Evolutionary conservation across 2,888 invertebrate genomes (phyloP).

Genomic region (Monochamus alternatus): DNA sequence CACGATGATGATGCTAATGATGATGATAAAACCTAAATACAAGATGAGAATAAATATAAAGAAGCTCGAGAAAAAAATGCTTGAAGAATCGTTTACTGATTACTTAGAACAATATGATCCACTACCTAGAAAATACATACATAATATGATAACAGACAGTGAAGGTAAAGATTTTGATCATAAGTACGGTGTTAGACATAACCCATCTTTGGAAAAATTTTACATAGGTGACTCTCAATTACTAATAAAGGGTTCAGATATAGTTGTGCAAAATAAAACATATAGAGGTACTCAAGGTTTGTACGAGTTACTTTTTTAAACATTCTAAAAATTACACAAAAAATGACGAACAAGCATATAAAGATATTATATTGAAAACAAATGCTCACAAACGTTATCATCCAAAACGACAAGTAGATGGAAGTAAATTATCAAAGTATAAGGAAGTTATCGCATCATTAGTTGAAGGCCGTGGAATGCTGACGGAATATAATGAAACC

Average conservation of each 20-base stretch:
- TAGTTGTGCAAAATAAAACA: conserved; percentile 18
- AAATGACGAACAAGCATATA: background rate
- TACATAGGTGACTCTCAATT: conserved; percentile 19
- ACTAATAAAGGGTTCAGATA: conserved; percentile 7
- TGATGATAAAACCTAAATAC: background rate
- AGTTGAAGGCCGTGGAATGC: background rate
- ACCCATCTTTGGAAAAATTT: conserved; percentile 23
- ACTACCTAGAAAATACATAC: conserved; percentile 26
- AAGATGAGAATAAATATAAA: background rate
- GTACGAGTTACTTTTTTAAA: conserved; percentile 3
- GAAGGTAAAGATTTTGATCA: conserved; percentile 16
- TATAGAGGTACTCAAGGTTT: conserved; percentile 6
- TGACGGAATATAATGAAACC: no score
- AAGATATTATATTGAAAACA: conserved; percentile 4
- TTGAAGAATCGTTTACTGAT: conserved; percentile 7
- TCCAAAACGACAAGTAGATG: background rate
- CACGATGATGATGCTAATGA: background rate
- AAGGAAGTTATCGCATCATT: background rate
- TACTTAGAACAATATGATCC: conserved; percentile 32
- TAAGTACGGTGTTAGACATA: conserved; percentile 32
- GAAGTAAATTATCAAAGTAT: conserved; percentile 6
- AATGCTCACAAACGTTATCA: conserved; percentile 14
- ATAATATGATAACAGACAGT: conserved; percentile 14
- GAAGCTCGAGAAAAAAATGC: background rate
- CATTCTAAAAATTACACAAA: background rate